phyloP scores from a whole-genome alignment of 1,140 invertebrate genomes.

The Contarinia nasturtii region DNA sequence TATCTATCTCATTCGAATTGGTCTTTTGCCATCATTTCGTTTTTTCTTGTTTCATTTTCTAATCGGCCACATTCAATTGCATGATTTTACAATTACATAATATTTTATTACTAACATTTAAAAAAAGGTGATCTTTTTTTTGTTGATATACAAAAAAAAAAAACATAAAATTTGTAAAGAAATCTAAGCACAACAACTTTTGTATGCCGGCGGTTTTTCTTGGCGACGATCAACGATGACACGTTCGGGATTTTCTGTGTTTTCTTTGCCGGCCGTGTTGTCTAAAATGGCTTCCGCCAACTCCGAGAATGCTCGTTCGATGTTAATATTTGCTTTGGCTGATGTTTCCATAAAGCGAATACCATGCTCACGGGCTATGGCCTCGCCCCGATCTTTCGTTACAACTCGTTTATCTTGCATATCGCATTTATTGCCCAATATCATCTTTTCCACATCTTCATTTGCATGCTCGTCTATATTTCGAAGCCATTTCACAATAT shows the following conservation, averaged over 20 bases:
- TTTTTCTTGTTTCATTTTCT: too few species aligned
- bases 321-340: constrained; percentile 95
- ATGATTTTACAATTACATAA: too few species aligned
- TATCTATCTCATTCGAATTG: too few species aligned
- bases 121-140: too few species aligned
- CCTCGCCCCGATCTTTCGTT: constrained; percentile 70
- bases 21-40: too few species aligned
- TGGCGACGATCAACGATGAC: constrained; percentile 39
- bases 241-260: constrained; percentile 42
- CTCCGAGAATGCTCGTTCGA: constrained; percentile 92
- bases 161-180: too few species aligned
- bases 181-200: constrained; percentile 22
- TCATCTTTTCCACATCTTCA: constrained; percentile 99
- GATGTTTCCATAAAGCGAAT: constrained; percentile 98
- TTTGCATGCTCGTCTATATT: constrained; percentile 99
- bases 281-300: constrained; percentile 90
- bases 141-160: too few species aligned
- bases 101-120: too few species aligned
- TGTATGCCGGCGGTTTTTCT: constrained; percentile 23
- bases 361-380: constrained; percentile 90
- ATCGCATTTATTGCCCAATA: constrained; percentile 99
- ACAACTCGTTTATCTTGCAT: constrained; percentile 95
- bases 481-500: constrained; percentile 94
- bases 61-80: too few species aligned
- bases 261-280: constrained; percentile 52